Conservation (phyloP, 1,140 invertebrate genomes). For the Drosophila neocordata region DNA sequence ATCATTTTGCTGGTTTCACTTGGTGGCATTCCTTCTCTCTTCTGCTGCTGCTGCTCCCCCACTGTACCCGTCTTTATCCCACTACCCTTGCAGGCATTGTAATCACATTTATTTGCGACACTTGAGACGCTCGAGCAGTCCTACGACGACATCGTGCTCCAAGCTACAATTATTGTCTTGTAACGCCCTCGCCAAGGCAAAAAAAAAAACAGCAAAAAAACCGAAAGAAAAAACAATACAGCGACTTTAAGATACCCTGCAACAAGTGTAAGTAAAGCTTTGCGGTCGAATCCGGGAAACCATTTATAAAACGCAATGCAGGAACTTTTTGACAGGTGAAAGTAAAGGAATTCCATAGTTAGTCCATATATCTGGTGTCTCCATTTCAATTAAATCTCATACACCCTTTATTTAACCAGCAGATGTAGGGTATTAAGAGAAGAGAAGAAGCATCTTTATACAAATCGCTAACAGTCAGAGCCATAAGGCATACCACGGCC, state of each 20-base stretch:
- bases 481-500: slow-evolving; percentile 10
- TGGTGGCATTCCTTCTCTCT: too few species aligned
- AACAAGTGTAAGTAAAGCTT: too few species aligned
- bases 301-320: too few species aligned
- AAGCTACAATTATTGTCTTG: slow-evolving; percentile 71
- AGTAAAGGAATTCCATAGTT: too few species aligned
- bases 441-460: slow-evolving; percentile 54
- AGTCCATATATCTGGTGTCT: too few species aligned
- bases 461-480: slow-evolving; percentile 51
- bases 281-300: too few species aligned
- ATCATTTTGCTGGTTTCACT: slow-evolving; percentile 7
- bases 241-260: not conserved
- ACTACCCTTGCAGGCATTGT: slow-evolving; percentile 44
- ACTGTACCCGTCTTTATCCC: not conserved
- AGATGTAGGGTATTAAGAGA: not conserved
- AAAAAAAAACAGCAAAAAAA: slow-evolving; percentile 1
- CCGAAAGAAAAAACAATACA: too few species aligned
- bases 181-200: slow-evolving; percentile 51
- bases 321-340: too few species aligned
- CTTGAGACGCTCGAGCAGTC: slow-evolving; percentile 45
- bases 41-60: not conserved
- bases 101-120: slow-evolving; percentile 78
- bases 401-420: too few species aligned
- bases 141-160: slow-evolving; percentile 17
- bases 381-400: too few species aligned